Conservation (phyloP, 2,797 vertebrate species). For the Hozukius guyotensis region DNA sequence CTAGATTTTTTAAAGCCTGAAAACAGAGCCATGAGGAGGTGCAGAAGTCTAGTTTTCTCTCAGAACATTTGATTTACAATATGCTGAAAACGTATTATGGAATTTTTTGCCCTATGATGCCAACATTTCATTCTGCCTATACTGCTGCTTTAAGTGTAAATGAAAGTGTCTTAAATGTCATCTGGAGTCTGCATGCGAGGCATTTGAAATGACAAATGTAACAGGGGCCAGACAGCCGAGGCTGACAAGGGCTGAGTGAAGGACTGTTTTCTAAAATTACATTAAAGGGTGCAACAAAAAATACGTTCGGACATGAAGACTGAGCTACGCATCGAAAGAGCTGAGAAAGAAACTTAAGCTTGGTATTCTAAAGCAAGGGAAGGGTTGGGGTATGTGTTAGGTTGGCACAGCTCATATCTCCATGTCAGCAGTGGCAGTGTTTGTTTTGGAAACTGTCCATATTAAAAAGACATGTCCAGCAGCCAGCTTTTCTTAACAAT, state of each 20-base stretch:
- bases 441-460: slow-evolving; percentile 82
- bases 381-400: slow-evolving; percentile 42
- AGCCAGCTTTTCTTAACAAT: slow-evolving; percentile 75
- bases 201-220: neutral
- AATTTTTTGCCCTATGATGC: neutral
- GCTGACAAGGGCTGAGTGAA: neutral
- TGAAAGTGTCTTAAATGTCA: neutral
- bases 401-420: slow-evolving; percentile 73
- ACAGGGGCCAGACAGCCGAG: neutral
- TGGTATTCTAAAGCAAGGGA: slow-evolving; percentile 7
- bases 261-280: neutral
- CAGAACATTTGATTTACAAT: too few species aligned
- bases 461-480: slow-evolving; percentile 74
- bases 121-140: too few species aligned
- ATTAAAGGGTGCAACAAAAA: slow-evolving; percentile 12
- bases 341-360: slow-evolving; percentile 15
- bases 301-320: neutral
- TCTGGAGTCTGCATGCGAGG: neutral
- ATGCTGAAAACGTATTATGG: too few species aligned
- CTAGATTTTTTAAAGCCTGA: too few species aligned
- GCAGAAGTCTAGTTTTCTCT: too few species aligned
- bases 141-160: neutral
- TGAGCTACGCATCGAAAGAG: neutral
- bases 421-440: slow-evolving; percentile 76
- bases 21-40: too few species aligned